Evolutionary conservation across 2,113 vertebrate species (phyloP), one percentile per base, ranked within the genome.

Genomic region (Plecotus auritus): DNA sequence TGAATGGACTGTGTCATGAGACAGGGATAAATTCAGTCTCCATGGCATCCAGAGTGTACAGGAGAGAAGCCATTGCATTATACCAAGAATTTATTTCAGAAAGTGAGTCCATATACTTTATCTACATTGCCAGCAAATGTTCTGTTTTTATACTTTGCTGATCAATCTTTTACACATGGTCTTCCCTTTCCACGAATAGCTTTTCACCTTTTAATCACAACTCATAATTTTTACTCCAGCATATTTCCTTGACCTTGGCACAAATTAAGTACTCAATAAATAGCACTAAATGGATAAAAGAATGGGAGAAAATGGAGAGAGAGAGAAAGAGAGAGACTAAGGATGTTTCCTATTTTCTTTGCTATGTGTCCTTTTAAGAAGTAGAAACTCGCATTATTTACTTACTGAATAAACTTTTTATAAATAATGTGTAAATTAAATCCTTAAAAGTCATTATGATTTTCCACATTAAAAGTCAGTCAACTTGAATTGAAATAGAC

Each of bases 401-500:
- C 9, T 40, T 66, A 32, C 13, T 32, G 17, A 54, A 77, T 37
- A 69, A 73, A 35, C 9, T 11, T 95, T 90, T 54, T 32, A 61
- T 59, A 83, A 83, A 61, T 32, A 45, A 72, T 70, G 66, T 82
- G 4, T 37, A 51, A 80, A 30, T 69, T 47, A 85, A 85, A 3
- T 59, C 16, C 26, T 42, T 90, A 61, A 87, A 90, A 84, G 7
- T 35, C 40, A 76, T 80, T 72, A 76, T 51, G 35, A 2, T 10
- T 85, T 85, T 20, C 42, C 2, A 45, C 11, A 40, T 67, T 76
- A 72, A 93, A 88, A 92, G 16, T 11, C 40, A 70, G 20, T 67
- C 56, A 61, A 30, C 59, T 49, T 32, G 66, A 90, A 42, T 10
- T 72, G 7, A n/a, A 85, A 77, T 8, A 94, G 30, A 89, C 86